Conservation (phyloP, 1,140 invertebrate genomes). For the Drosophila leontia region DNA sequence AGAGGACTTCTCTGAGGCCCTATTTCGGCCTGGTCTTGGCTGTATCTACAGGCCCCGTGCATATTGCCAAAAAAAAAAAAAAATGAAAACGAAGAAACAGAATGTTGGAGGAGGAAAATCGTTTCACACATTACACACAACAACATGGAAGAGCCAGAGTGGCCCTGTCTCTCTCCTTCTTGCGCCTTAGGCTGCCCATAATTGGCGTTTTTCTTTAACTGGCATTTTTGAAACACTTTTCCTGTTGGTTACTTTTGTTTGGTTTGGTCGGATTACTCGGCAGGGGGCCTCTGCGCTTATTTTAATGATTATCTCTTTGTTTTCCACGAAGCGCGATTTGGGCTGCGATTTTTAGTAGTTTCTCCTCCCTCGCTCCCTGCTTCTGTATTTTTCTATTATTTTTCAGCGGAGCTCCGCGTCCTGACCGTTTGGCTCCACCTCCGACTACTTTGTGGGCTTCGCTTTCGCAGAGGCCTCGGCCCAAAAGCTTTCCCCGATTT, state of each 20-base stretch:
- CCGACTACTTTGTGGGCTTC: conserved; percentile 74
- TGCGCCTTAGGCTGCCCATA: conserved; percentile 36
- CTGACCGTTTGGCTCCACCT: conserved; percentile 82
- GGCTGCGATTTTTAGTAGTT: conserved; percentile 54
- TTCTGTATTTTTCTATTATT: conserved; percentile 36
- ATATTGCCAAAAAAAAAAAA: conserved; percentile 35
- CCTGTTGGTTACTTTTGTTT: conserved; percentile 8
- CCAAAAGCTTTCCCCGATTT: conserved; percentile 76
- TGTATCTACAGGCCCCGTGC: conserved; percentile 45
- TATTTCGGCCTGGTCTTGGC: conserved; percentile 26
- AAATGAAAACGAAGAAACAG: conserved; percentile 10
- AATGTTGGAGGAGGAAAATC: conserved; percentile 43
- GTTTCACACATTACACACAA: conserved; percentile 55
- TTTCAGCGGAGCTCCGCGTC: conserved; percentile 74
- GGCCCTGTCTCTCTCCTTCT: conserved; percentile 43
- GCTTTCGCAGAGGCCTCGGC: conserved; percentile 55
- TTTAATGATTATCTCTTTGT: conserved; percentile 40
- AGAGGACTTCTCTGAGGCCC: conserved; percentile 18
- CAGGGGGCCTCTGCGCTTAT: conserved; percentile 21
- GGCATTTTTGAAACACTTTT: conserved; percentile 30
- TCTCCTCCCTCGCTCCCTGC: conserved; percentile 58
- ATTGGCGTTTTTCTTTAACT: conserved; percentile 38
- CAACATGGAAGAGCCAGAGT: conserved; percentile 46
- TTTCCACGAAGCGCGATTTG: conserved; percentile 47
- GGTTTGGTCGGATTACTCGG: conserved; percentile 4